Evolutionary conservation across 2,888 invertebrate genomes (phyloP), one percentile per base, ranked within the genome.

Genomic region (Plebejus melissa): DNA sequence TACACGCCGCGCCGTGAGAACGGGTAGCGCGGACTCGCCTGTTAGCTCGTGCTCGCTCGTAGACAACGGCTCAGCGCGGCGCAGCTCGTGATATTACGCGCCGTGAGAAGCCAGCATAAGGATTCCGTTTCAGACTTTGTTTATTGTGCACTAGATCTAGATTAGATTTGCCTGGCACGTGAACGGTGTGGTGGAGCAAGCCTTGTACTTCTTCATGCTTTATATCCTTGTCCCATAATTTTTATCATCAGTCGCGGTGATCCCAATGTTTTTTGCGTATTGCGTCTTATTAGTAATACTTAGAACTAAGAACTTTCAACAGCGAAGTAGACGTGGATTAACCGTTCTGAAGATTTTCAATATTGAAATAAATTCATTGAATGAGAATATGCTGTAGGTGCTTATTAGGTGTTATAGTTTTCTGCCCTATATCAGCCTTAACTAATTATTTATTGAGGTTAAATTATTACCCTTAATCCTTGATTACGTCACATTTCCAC

Each of bases 101-200:
- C 32, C 32, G 32, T 32, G 32, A 32, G 32, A 32, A 32, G 32
- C 32, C 32, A 32, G 32, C 32, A 32, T 77, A 79, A 60, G 76
- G 78, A 78, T 79, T 79, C 79, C 76, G 77, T 79, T 78, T 76
- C 77, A 79, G 75, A 65, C 54, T 76, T 77, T 69, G n/a, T 54
- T 70, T 36, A 70, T 76, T 69, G 69, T 28, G 70, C 9, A 38
- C 38, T 70, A 41, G 41, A 70, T 38, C 41, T 22, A 70, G 41
- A 70, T 41, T 74, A 57, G 58, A 74, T 65, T 69, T 74, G 28
- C 7, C n/a, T 69, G 22, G 41, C 22, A 32, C 41, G 28, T 58
- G 75, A 28, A 28, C 22, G 7, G 60, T 28, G 28, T 7, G 22
- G 22, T 58, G n/a, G 2, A 46, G 1, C 54, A 54, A 54, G 54